Evolutionary conservation across 2,888 invertebrate species (phyloP).

Genomic region (Phyllotreta cruciferae): DNA sequence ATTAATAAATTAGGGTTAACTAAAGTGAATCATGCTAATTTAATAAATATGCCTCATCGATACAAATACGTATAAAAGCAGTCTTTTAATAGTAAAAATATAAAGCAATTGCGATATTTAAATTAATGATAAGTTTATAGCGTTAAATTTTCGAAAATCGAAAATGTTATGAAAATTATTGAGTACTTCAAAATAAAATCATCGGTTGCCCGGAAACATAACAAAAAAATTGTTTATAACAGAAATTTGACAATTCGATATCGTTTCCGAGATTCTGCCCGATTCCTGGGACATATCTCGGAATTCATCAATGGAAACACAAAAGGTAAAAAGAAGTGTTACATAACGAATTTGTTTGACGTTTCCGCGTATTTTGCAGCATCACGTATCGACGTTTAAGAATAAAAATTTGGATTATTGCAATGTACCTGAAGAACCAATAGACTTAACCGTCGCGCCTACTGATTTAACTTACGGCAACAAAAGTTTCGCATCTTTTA

Average conservation of each 20-base stretch:
- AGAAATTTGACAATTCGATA: conserved; percentile 25
- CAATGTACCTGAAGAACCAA: conserved; percentile 36
- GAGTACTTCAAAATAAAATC: neutral
- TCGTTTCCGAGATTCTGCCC: conserved; percentile 34
- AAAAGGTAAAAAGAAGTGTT: conserved; percentile 29
- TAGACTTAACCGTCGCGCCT: conserved; percentile 37
- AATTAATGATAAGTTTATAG: too few relatives aligned
- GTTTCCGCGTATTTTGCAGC: neutral
- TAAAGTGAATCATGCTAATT: too few relatives aligned
- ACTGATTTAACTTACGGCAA: conserved; percentile 16
- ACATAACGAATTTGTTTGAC: neutral
- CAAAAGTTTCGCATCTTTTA: neutral
- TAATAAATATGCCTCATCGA: too few relatives aligned
- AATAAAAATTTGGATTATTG: neutral
- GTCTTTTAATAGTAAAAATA: too few relatives aligned
- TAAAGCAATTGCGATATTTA: too few relatives aligned
- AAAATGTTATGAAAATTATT: too few relatives aligned
- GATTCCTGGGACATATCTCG: conserved; percentile 10
- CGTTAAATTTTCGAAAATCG: too few relatives aligned
- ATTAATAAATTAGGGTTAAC: too few relatives aligned
- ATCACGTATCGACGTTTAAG: neutral
- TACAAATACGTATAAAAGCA: too few relatives aligned
- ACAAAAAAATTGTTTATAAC: conserved; percentile 34
- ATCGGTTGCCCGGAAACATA: conserved; percentile 1
- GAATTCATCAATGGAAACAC: conserved; percentile 46